Evolutionary conservation across 1,140 invertebrate genomes (phyloP), one percentile per base, ranked within the genome.

Genomic region (Drosophila fuyamai): DNA sequence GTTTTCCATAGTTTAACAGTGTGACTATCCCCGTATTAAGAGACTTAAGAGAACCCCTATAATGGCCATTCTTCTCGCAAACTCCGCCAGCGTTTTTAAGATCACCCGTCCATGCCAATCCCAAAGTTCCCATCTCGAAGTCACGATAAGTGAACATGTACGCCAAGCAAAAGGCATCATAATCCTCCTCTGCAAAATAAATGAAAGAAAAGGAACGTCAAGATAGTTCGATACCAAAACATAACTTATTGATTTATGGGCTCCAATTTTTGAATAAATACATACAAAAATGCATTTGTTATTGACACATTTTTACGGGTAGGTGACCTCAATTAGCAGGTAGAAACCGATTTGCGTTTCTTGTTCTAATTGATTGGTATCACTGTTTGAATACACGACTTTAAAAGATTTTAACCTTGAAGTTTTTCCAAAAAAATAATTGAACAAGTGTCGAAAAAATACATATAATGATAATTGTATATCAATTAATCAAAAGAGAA

Each of bases 101-200:
- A 93, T 98, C 97, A 0, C 97, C 97, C 0, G 97, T 98, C 99
- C 99, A 99, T 4, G 99, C 98, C 38, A 99, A 93, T 7, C 99
- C 99, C 55, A 99, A 93, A 1, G 99, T 99, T 47, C 99, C 99
- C 94, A 99, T 98, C 92, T 98, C 98, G 92, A 99, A 99, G 93
- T 99, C 98, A 41, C 99, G 94, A 93, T 99, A 99, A 4, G 99
- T 99, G 92, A 99, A 99, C 96, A 99, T 98, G 93, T 99, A 99
- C 41, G 99, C 98, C 85, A 99, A 94, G 92, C 99, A 99, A 93
- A 99, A 99, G 13, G 97, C 97, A 92, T 99, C 97, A 92, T 99
- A 99, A 92, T 99, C 97, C 92, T 98, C 97, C 95, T 99, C 97
- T 95, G 95, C 56, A 93, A 94, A 38, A 40, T 8, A 16, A 93